Evolutionary conservation across 2,888 invertebrate genomes (phyloP), one percentile per base, ranked within the genome.

Genomic region (Pseudanteris insignis): DNA sequence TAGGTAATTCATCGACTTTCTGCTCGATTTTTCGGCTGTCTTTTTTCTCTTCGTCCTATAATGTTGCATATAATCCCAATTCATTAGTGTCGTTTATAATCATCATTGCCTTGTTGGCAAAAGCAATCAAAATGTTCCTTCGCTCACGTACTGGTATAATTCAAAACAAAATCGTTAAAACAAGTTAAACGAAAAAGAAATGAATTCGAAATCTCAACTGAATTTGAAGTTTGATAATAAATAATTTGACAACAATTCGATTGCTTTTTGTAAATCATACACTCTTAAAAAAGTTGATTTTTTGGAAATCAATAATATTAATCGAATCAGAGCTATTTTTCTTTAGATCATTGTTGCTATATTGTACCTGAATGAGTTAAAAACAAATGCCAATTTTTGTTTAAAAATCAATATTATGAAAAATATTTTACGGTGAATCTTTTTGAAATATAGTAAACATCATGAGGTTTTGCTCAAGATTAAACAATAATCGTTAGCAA

Each of bases 1-100:
- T 92, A 85, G 92, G 92, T 83, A 92, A 87, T 86, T 93, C 92
- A 85, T 92, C 91, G 84, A 89, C 84, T 86, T 87, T 87, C 62
- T 59, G 65, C 82, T 89, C 88, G 81, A 81, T 78, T 82, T 83
- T 84, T 81, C 82, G 83, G 80, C 80, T 76, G 75, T 82, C 79
- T 86, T 86, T 88, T 87, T 87, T 86, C 82, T 86, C 86, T 85
- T 86, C 79, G 71, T 79, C 79, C 79, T 79, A 79, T 70, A 79
- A 72, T 70, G 67, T 73, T 71, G 75, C 68, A 76, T 68, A 77
- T 69, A 77, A 65, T 59, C 53, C 55, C 54, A 47, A 54, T 59
- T 54, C 43, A 64, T 64, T 64, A 59, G 55, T 57, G 26, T 47
- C 37, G 32, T 40, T 62, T 41, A 47, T 11, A 12, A 60, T 33